Conservation (phyloP, 2,888 invertebrate species). For the Ptychoptera contaminata region DNA sequence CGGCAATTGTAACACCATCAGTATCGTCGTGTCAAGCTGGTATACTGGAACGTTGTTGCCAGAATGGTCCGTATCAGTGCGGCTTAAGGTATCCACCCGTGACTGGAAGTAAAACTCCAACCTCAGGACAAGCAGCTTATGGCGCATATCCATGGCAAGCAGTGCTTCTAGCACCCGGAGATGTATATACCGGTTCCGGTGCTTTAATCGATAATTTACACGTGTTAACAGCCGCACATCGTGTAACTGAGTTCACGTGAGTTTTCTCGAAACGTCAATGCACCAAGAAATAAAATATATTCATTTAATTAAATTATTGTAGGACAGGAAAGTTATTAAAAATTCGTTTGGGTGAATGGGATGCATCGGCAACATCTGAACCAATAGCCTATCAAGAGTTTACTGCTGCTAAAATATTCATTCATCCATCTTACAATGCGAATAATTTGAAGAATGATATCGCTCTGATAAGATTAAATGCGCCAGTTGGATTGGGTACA, state of each 20-base stretch:
- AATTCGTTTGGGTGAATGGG: constrained; percentile 62
- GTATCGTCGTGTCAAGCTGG: constrained; percentile 18
- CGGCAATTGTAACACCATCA: not conserved
- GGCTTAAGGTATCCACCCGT: constrained; percentile 20
- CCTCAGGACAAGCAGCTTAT: constrained; percentile 40
- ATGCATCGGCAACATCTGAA: constrained; percentile 46
- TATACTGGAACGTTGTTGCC: constrained; percentile 20
- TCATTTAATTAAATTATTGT: not conserved
- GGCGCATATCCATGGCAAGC: constrained; percentile 66
- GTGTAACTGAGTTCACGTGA: constrained; percentile 41
- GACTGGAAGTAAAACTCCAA: constrained; percentile 21
- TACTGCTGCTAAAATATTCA: constrained; percentile 38
- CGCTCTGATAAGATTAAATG: constrained; percentile 55
- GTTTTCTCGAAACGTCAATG: constrained; percentile 16
- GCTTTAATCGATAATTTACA: constrained; percentile 50
- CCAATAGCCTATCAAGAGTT: constrained; percentile 49
- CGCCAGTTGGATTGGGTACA: constrained; percentile 38
- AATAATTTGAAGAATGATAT: constrained; percentile 65
- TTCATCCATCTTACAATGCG: constrained; percentile 50
- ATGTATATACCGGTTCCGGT: constrained; percentile 55
- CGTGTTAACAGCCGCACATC: constrained; percentile 59
- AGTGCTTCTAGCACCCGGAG: constrained; percentile 38
- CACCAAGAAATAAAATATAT: not conserved
- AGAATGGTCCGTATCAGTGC: constrained; percentile 23
- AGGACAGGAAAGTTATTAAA: constrained; percentile 33